These are phyloP conservation scores for Apolygus lucorum DNA, from an alignment of 1,140 invertebrate genomes.

Conservation along the genomic window DNA sequence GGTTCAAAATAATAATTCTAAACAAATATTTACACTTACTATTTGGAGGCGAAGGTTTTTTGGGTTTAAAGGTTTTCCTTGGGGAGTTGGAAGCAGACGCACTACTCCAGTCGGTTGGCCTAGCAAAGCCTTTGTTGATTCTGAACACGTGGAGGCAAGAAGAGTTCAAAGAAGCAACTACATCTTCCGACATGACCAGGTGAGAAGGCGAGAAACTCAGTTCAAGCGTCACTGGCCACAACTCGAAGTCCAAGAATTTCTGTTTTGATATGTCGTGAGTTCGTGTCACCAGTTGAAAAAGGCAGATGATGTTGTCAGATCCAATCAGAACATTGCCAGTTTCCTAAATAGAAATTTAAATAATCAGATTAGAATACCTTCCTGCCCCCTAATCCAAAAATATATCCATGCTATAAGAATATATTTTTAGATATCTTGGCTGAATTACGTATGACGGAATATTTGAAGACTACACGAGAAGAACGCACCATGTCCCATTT, in stretches of 20 bases:
- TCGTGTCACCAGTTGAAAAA: slow-evolving; percentile 51
- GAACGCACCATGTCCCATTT: no score
- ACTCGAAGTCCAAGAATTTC: slow-evolving; percentile 57
- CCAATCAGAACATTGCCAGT: slow-evolving; percentile 53
- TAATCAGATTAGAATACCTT: no score
- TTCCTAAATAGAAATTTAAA: slow-evolving; percentile 40
- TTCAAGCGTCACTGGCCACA: slow-evolving; percentile 42
- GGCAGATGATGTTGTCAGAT: slow-evolving; percentile 43
- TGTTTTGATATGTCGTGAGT: slow-evolving; percentile 53
- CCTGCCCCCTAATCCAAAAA: no score
- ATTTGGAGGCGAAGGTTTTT: background rate
- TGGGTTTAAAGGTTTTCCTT: background rate
- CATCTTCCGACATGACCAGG: slow-evolving; percentile 50
- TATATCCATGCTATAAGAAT: no score
- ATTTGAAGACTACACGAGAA: no score
- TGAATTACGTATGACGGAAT: no score
- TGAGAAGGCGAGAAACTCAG: slow-evolving; percentile 44
- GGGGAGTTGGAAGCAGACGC: background rate
- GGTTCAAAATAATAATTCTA: no score
- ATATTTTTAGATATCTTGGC: no score
- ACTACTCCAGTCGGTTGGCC: slow-evolving; percentile 26
- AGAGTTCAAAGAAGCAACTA: slow-evolving; percentile 46
- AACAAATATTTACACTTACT: background rate
- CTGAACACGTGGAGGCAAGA: slow-evolving; percentile 41
- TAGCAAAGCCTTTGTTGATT: slow-evolving; percentile 33